A percentile compares a stretch with the other conserved stretches of the same genome.
These are phyloP conservation scores for Allobates femoralis DNA, from an alignment of 2,797 vertebrate species.

Conservation along the genomic window DNA sequence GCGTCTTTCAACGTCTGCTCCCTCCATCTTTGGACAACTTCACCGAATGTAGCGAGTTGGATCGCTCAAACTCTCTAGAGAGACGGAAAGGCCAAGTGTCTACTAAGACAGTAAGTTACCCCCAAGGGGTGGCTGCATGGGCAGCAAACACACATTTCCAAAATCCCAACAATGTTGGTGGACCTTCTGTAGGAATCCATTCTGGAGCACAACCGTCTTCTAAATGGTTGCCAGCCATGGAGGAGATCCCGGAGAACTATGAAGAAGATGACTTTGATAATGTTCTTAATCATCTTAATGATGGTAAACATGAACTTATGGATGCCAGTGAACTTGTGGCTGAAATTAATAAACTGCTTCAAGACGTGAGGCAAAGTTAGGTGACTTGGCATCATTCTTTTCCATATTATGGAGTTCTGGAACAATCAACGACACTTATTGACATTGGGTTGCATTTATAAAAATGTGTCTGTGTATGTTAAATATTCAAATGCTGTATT, in stretches of 20 bases:
- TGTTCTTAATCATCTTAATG: slow-evolving; percentile 89
- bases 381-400: slow-evolving; percentile 57
- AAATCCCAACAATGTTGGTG: slow-evolving; percentile 83
- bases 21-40: slow-evolving; percentile 88
- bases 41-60: slow-evolving; percentile 81
- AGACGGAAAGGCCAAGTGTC: slow-evolving; percentile 87
- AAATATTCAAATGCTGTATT: slow-evolving; percentile 96
- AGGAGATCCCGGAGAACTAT: slow-evolving; percentile 97
- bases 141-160: slow-evolving; percentile 97
- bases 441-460: slow-evolving; percentile 94
- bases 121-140: slow-evolving; percentile 93
- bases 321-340: slow-evolving; percentile 98
- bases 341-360: slow-evolving; percentile 97
- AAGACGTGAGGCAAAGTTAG: slow-evolving; percentile 96
- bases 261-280: slow-evolving; percentile 98
- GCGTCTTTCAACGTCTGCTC: slow-evolving; percentile 92
- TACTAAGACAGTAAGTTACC: slow-evolving; percentile 85
- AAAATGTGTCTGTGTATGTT: slow-evolving; percentile 99
- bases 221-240: slow-evolving; percentile 98
- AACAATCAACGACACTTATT: slow-evolving; percentile 75
- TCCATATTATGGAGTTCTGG: slow-evolving; percentile 74
- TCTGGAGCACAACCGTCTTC: slow-evolving; percentile 79
- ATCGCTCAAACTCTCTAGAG: slow-evolving; percentile 85
- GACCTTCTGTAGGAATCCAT: slow-evolving; percentile 80
- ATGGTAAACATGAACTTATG: slow-evolving; percentile 95